Conservation (phyloP, 2,113 vertebrate species). For the Anarhynchus alexandrinus region DNA sequence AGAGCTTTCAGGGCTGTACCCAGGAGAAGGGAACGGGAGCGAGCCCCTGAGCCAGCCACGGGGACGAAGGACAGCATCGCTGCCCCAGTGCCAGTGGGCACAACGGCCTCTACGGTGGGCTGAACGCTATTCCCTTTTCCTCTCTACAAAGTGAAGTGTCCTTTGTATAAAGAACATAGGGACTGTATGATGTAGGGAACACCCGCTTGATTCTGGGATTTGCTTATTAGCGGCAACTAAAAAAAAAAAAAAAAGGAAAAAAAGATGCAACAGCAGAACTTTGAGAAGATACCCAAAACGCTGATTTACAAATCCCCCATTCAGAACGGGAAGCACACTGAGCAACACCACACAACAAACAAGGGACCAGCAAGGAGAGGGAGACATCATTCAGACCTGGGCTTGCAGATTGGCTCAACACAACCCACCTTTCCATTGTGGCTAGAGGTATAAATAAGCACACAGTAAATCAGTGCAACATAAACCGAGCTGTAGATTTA, state of each 20-base stretch:
- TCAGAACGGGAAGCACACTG: not conserved
- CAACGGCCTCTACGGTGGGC: not conserved
- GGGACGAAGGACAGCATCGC: fast-evolving
- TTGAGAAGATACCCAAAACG: not conserved
- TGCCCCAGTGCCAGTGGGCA: fast-evolving
- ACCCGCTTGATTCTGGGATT: fast-evolving
- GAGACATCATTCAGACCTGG: not conserved
- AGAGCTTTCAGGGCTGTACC: not conserved
- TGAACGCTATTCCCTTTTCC: not conserved
- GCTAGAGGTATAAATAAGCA: not conserved
- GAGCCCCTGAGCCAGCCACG: not conserved
- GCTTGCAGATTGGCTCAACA: not conserved
- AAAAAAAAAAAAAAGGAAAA: not conserved
- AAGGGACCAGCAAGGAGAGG: not conserved
- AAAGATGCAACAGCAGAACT: not conserved
- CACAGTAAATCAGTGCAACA: not conserved
- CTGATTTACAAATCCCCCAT: not conserved
- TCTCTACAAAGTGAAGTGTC: not conserved
- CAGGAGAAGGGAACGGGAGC: not conserved
- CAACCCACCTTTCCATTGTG: not conserved
- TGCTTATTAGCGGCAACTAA: not conserved
- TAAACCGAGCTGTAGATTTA: not conserved
- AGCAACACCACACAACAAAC: fast-evolving
- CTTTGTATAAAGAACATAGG: not conserved
- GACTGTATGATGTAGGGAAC: not conserved